Percentiles rank a stretch among this genome's conserved stretches.
Conservation (phyloP, 2,888 invertebrate species). For the Neoaliturus tenellus region DNA sequence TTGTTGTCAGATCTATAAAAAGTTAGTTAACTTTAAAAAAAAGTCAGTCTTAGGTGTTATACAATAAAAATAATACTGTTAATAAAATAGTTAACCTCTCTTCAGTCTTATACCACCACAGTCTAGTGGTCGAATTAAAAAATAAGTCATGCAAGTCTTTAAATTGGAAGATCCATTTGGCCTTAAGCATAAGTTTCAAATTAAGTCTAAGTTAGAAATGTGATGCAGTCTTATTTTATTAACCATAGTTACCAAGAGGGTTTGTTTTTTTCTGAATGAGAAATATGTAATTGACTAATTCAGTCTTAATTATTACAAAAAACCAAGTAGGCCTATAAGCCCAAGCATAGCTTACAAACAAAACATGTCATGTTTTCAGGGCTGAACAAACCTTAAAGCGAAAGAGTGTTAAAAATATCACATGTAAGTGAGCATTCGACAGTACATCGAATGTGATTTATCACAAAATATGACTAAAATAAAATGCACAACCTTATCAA, state of each 20-base stretch:
- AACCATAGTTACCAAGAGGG: too few relatives aligned
- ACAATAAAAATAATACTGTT: not conserved
- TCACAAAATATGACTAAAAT: constrained; percentile 34
- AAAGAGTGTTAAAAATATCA: not conserved
- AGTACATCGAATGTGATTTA: not conserved
- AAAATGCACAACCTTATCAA: not conserved
- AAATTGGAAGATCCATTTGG: not conserved
- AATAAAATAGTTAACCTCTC: not conserved
- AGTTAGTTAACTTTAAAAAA: too few relatives aligned
- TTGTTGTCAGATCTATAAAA: too few relatives aligned
- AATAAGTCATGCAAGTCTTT: not conserved
- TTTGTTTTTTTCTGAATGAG: too few relatives aligned
- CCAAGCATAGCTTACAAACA: not conserved
- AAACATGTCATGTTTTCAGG: not conserved
- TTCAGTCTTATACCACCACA: not conserved
- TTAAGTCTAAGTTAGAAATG: not conserved
- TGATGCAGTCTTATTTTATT: not conserved
- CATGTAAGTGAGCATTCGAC: constrained; percentile 27
- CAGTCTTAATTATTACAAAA: too few relatives aligned
- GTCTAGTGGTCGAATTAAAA: not conserved
- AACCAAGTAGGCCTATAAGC: not conserved
- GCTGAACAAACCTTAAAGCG: too few relatives aligned
- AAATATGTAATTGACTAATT: too few relatives aligned
- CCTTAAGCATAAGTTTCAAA: not conserved
- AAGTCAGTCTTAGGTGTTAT: not conserved